These are phyloP conservation scores for Fregata magnificens DNA, from an alignment of 2,113 vertebrate species.

Conservation along the genomic window DNA sequence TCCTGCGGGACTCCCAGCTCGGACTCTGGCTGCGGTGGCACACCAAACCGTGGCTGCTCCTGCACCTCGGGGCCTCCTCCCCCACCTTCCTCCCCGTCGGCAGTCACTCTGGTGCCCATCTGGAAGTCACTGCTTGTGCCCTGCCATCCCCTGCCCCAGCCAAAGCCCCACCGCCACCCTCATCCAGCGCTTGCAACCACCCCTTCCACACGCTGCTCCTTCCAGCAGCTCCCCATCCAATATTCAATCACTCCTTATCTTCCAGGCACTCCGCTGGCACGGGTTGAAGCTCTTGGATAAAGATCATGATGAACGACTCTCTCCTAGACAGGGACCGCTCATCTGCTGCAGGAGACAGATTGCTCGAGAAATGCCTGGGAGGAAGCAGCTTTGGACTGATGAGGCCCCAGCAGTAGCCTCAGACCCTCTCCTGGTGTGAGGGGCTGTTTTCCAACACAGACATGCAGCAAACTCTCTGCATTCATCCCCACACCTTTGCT, in stretches of 20 bases:
- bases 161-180: neutral
- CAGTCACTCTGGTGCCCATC: neutral
- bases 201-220: neutral
- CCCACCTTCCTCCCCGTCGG: neutral
- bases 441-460: neutral
- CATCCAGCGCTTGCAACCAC: rapidly evolving
- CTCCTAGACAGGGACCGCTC: neutral
- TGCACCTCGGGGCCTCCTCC: neutral
- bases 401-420: neutral
- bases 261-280: rapidly evolving
- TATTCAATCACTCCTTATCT: neutral
- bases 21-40: neutral
- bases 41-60: neutral
- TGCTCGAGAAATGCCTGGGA: neutral
- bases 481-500: neutral
- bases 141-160: neutral
- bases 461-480: neutral
- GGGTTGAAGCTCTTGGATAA: neutral
- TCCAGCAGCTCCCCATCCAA: neutral
- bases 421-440: rapidly evolving
- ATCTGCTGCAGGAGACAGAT: neutral
- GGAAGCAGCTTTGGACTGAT: neutral
- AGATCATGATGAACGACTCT: rapidly evolving
- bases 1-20: neutral
- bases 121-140: neutral